These are phyloP conservation scores for Mobula hypostoma DNA, from an alignment of 2,113 vertebrate species.

Conservation along the genomic window DNA sequence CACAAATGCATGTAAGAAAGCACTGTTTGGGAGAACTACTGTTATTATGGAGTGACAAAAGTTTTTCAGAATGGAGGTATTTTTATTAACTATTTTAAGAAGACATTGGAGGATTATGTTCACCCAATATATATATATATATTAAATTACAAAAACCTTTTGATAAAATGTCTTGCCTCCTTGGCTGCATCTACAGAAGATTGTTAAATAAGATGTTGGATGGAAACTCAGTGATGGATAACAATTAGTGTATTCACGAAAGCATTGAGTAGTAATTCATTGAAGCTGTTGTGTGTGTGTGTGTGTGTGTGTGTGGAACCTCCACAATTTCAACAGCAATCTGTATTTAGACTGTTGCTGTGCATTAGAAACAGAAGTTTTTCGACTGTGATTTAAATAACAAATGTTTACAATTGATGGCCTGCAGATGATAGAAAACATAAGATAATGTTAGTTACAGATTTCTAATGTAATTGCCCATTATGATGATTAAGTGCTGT, in stretches of 20 bases:
- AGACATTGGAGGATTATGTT: background rate
- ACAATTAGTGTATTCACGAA: background rate
- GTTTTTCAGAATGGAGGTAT: background rate
- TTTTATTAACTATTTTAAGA: background rate
- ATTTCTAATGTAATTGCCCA: background rate
- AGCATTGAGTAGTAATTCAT: background rate
- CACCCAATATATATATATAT: background rate
- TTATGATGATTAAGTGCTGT: background rate
- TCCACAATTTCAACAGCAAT: background rate
- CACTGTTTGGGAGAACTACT: background rate
- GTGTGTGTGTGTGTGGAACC: background rate
- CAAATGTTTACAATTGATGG: background rate
- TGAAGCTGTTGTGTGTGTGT: background rate
- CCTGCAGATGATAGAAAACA: background rate
- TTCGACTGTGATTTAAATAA: background rate
- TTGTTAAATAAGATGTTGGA: background rate
- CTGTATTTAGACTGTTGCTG: background rate
- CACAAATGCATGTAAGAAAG: background rate
- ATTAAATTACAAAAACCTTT: background rate
- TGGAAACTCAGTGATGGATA: background rate
- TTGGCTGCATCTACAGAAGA: background rate
- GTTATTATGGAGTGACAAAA: background rate
- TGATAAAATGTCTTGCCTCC: background rate
- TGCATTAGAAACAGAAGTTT: background rate
- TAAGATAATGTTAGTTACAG: background rate